Base-by-base conservation (phyloP, 2,113 vertebrate species). In the Girardinichthys multiradiatus region DNA sequence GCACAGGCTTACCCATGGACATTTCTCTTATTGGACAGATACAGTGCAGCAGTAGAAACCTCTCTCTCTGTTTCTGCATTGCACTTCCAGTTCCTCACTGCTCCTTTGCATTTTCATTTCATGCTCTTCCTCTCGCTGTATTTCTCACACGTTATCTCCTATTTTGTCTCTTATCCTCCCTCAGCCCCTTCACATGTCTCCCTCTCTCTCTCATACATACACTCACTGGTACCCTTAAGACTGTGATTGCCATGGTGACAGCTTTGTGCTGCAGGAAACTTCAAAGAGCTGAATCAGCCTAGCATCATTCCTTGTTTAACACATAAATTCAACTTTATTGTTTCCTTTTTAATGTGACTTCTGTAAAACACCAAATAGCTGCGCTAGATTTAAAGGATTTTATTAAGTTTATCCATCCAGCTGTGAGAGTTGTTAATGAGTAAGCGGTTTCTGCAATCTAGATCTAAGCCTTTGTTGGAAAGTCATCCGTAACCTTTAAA, bases 221-320 rank as follows among this genome's bases (percentile, higher is more conserved):
- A 82, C 88, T 79, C 77, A 84, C 87, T 88, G 83, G 89, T 90
- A 91, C 86, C 91, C 90, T 91, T 90, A 90, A 88, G 90, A 89
- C 92, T 85, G 89, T 33, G 90, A 94, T 94, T 95, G 72, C 93
- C 92, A 95, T 94, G 91, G 94, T 85, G 93, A 94, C 90, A 90
- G 89, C 89, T 89, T 87, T 91, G 91, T 83, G 88, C 93, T 92
- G 92, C 81, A 54, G 68, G 89, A 91, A 94, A 93, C 89, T 80
- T 92, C 88, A 93, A 90, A 88, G 87, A 89, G 88, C 84, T 15
- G 45, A 81, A 90, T 91, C 85, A 86, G 78, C 87, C 74, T 86
- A 76, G 84, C 84, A 86, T 85, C 83, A 90, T 90, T 93, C 84
- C 89, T 91, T 80, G 73, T 92, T 88, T 81, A 87, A 82, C 87